Evolutionary conservation across 2,888 invertebrate genomes (phyloP).

Genomic region (Linnaemya vulpina): DNA sequence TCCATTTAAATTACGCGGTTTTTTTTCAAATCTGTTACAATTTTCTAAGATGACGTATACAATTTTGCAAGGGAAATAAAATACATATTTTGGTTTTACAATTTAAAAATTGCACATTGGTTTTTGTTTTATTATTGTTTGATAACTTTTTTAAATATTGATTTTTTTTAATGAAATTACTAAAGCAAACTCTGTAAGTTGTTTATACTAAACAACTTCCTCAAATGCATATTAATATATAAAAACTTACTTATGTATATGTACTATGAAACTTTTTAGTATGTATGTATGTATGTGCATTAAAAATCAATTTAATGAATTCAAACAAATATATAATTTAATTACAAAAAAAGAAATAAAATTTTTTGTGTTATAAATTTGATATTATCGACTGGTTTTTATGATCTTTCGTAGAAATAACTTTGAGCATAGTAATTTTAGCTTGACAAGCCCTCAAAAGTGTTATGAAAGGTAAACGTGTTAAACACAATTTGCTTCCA

Average conservation of each 20-base stretch:
- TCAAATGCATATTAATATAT: conserved; percentile 40
- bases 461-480: not conserved
- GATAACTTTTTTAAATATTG: conserved; percentile 15
- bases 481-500: not conserved
- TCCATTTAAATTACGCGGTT: conserved; percentile 15
- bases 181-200: conserved; percentile 45
- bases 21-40: conserved; percentile 13
- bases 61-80: conserved; percentile 10
- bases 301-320: conserved; percentile 34
- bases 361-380: conserved; percentile 31
- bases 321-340: conserved; percentile 51
- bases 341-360: conserved; percentile 23
- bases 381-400: not conserved
- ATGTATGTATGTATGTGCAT: conserved; percentile 41
- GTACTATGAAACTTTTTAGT: conserved; percentile 22
- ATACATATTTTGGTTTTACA: conserved; percentile 14
- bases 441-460: not conserved
- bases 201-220: conserved; percentile 61
- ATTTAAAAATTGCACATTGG: not conserved
- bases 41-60: not conserved
- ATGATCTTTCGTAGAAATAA: not conserved
- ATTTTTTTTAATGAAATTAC: conserved; percentile 1
- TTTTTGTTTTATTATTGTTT: conserved; percentile 19
- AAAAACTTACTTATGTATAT: conserved; percentile 7
- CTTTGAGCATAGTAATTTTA: not conserved